Percentiles rank a stretch among this genome's conserved stretches.
These are phyloP conservation scores for Protomyctophum bolini DNA, from an alignment of 2,113 vertebrate species.

Conservation along the genomic window DNA sequence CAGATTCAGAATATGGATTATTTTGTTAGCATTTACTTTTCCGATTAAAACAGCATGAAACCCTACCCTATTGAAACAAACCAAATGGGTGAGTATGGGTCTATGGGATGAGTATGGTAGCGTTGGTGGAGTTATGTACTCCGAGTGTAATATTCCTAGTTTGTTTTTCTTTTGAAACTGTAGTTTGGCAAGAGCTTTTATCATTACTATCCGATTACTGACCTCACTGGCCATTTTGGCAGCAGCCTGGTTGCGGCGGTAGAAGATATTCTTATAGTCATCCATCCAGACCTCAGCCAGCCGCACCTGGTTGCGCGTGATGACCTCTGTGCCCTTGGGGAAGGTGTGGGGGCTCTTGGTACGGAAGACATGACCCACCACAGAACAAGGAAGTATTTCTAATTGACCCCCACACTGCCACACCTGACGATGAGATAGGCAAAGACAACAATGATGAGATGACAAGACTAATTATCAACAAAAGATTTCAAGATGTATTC, in stretches of 20 bases:
- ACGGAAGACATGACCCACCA: slow-evolving; percentile 96
- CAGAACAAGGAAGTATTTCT: slow-evolving; percentile 94
- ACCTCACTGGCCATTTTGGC: slow-evolving; percentile 89
- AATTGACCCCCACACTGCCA: slow-evolving; percentile 95
- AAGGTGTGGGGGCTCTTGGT: slow-evolving; percentile 97
- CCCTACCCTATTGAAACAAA: no score
- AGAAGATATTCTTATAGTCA: slow-evolving; percentile 89
- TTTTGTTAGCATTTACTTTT: no score
- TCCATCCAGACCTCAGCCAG: slow-evolving; percentile 99
- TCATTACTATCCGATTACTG: slow-evolving; percentile 10
- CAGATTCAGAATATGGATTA: no score
- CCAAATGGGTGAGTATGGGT: no score
- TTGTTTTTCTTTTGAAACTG: no score
- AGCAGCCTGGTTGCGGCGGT: slow-evolving; percentile 88
- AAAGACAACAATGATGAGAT: not conserved
- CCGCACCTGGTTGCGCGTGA: slow-evolving; percentile 93
- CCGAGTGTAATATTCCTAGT: no score
- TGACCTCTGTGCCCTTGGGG: slow-evolving; percentile 92
- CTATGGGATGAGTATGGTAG: no score
- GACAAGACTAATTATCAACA: not conserved
- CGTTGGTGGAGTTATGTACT: no score
- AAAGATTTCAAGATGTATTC: no score
- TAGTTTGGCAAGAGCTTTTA: not conserved
- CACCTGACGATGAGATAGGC: slow-evolving; percentile 77
- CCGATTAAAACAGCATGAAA: no score